Evolutionary conservation across 2,797 vertebrate species (phyloP), one percentile per base, ranked within the genome.

Genomic region (Argya squamiceps): DNA sequence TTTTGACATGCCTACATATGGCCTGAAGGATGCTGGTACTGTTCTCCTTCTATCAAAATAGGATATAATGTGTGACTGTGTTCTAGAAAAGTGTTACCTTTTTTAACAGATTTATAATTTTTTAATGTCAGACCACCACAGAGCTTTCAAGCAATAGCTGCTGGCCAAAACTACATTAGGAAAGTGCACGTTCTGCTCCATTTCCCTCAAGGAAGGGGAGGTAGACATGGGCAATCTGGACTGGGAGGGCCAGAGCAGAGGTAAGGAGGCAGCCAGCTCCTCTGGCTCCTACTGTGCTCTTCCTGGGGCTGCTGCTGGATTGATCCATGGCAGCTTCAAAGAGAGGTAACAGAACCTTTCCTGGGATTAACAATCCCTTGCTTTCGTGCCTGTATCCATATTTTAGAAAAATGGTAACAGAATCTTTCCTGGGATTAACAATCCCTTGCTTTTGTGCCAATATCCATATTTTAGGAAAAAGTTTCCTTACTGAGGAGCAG

Each of bases 31-130:
- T 94, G 82, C 87, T 94, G 93, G 87, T 95, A 91, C 91, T 83
- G 92, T 81, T 91, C 69, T 88, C 91, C 44, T 95, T 91, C 93
- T 94, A 96, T 95, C 93, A 95, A 93, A 94, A 89, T 55, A 92
- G 76, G 91, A 82, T 94, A 85, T 87, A 94, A 96, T 74, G 93
- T 96, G 95, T 96, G 92, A 95, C 84, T 95, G 74, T 95, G 96
- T 94, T 96, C 89, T 86, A 74, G 80, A 94, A 84, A 93, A 94
- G 94, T 95, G 96, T 94, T 92, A 96, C 94, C 91, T 96, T 94
- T 95, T 94, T 90, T 59, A 92, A 91, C 91, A 92, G 88, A 91
- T 95, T 96, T 91, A 95, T 97, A 69, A 90, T 95, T 96, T 96
- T 96, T 94, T 96, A 81, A 95, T 92, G 93, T 89, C 89, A 96